Percentiles rank a stretch among this genome's conserved stretches.
Evolutionary conservation across 1,140 invertebrate species (phyloP).

Genomic region (Cecropterus lyciades): DNA sequence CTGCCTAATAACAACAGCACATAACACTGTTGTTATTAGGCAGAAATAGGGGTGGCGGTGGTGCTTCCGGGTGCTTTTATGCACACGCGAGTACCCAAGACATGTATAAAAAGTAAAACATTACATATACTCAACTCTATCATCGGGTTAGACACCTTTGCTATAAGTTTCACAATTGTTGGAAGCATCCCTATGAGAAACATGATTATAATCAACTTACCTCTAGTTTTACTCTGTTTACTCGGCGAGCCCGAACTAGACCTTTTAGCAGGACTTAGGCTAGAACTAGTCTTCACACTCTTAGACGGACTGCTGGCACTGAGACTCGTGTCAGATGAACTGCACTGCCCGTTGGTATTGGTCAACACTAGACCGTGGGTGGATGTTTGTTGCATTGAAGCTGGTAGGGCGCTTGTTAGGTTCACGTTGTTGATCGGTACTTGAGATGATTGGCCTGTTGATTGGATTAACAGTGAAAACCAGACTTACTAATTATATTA

Average conservation of each 20-base stretch:
- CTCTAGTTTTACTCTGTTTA: conserved; percentile 89
- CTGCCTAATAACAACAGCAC: no score
- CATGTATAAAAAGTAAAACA: no score
- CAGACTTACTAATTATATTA: no score
- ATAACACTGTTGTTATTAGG: no score
- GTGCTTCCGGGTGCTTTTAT: no score
- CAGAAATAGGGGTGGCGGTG: no score
- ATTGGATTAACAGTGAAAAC: no score
- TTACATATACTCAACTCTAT: no score
- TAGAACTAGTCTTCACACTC: conserved; percentile 93
- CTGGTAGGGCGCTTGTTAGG: conserved; percentile 58
- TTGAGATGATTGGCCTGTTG: conserved; percentile 62
- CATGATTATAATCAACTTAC: conserved; percentile 70
- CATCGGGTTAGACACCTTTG: no score
- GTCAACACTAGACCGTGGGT: conserved; percentile 68
- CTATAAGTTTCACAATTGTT: no score
- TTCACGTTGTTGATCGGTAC: conserved; percentile 75
- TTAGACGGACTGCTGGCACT: conserved; percentile 92
- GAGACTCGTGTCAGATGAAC: conserved; percentile 84
- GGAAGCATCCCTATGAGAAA: no score
- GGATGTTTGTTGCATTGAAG: conserved; percentile 68
- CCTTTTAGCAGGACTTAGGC: conserved; percentile 92
- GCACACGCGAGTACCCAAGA: no score
- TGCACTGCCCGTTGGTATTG: conserved; percentile 78
- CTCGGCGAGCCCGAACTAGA: conserved; percentile 93